Base-by-base conservation (phyloP, 1,140 invertebrate genomes). In the Philotrypesis tridentata region DNA sequence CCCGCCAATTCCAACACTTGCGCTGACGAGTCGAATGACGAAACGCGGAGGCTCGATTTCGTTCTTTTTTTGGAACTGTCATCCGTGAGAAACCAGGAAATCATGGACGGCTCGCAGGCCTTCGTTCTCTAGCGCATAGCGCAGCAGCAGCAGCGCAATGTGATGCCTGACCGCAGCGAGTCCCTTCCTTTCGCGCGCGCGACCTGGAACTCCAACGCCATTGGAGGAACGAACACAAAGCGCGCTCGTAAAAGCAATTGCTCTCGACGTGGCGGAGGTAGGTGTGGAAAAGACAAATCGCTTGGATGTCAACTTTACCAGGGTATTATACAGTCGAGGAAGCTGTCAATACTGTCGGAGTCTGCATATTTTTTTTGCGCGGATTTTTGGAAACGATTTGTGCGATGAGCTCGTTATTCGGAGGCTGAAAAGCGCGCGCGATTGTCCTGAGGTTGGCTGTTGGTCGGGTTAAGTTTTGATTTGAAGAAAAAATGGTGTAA, bases 221-320 rank as follows among this genome's bases (percentile, higher is more conserved):
- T 85, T 87, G 86, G 85, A 29, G 77, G 61, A 74, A 76, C 61
- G 23, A 63, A 23, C 74, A 82, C 85, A 82, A 84, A 86, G 82
- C 79, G 67, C 37, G 65, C 79, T 37, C 81, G 79, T 87, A 85
- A 87, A 87, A 81, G 61, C 78, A 68, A 82, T 85, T 83, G 79
- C 70, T 60, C 73, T 83, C 80, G 76, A 55, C 80, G 83, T 85
- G 82, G 70, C 73, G 11, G 37, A 3, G 23, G 61, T 40, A 73
- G 82, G 82, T 83, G 82, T 75, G 63, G 71, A 83, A 79, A 88
- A 89, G 87, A 89, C 87, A 88, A 89, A 88, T 88, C 87, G 86
- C 79, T 84, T 71, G 84, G 85, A 84, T 84, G 87, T 89, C 88
- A 88, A 87, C 76, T 79, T 63, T 87, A 89, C 63, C 86, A 89